These are phyloP conservation scores for Cecropterus lyciades DNA, from an alignment of 1,140 invertebrate genomes.

Conservation along the genomic window DNA sequence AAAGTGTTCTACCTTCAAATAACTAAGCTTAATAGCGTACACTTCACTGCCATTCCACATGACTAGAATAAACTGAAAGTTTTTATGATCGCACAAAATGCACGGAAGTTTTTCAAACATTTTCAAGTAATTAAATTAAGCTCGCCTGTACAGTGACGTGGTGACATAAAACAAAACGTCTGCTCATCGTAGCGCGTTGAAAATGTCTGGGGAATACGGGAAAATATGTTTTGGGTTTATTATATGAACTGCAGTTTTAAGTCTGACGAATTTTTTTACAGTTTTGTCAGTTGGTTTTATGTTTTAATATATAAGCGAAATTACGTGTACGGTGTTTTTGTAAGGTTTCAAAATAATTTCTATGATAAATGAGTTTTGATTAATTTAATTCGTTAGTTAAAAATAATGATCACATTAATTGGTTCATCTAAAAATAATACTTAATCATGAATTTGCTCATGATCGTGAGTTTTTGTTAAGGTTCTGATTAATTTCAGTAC, in stretches of 20 bases:
- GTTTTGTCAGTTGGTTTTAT: not conserved
- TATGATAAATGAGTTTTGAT: no score
- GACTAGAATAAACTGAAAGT: not conserved
- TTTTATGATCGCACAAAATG: not conserved
- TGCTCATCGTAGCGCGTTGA: not conserved
- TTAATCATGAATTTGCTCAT: no score
- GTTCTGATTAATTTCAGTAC: no score
- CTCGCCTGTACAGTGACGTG: conserved; percentile 2
- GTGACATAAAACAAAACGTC: conserved; percentile 12
- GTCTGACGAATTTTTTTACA: no score
- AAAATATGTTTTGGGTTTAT: not conserved
- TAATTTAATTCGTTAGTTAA: no score
- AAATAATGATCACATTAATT: no score
- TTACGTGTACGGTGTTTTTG: no score
- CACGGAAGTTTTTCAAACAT: conserved; percentile 15
- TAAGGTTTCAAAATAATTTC: no score
- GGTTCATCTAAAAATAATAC: no score
- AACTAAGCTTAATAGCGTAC: no score
- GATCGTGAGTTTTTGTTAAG: no score
- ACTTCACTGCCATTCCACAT: not conserved
- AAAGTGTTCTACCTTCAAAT: no score
- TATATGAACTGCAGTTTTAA: not conserved
- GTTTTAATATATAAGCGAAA: not conserved
- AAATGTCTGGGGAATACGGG: conserved; percentile 16
- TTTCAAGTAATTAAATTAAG: conserved; percentile 23